These are phyloP conservation scores for Trichomalopsis sarcophagae DNA, from an alignment of 1,140 invertebrate genomes.

Conservation along the genomic window DNA sequence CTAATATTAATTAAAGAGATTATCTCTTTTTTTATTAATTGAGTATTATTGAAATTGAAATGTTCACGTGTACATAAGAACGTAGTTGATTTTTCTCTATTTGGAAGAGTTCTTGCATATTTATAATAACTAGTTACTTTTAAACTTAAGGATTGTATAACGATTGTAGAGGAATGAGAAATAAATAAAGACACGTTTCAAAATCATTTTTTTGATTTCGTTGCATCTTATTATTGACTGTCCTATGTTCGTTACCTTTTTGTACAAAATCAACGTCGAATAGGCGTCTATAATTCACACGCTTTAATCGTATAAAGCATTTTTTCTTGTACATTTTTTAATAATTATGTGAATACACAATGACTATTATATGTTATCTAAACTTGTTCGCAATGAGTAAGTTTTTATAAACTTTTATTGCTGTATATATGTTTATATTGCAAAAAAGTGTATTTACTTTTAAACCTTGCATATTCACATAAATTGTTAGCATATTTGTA, in stretches of 20 bases:
- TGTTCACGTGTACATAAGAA: constrained; percentile 50
- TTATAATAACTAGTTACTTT: constrained; percentile 48
- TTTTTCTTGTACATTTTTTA: constrained; percentile 21
- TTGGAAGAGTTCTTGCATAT: constrained; percentile 47
- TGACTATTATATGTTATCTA: too few species aligned
- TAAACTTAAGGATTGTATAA: constrained; percentile 46
- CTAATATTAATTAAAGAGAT: constrained; percentile 34
- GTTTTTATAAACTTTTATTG: too few species aligned
- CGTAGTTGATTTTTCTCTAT: constrained; percentile 46
- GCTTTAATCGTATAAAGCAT: not conserved
- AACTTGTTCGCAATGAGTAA: too few species aligned
- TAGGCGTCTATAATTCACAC: not conserved
- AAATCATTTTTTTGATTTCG: not conserved
- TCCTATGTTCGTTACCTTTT: not conserved
- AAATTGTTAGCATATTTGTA: too few species aligned
- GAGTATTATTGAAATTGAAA: constrained; percentile 33
- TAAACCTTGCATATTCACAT: too few species aligned
- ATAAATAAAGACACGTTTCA: constrained; percentile 46
- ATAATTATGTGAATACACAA: not conserved
- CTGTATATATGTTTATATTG: too few species aligned
- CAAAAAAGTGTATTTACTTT: too few species aligned
- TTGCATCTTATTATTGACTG: not conserved
- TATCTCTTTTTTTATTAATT: constrained; percentile 33
- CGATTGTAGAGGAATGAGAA: constrained; percentile 39
- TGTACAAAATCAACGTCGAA: not conserved